A percentile compares a stretch with the other conserved stretches of the same genome.
Evolutionary conservation across 2,113 vertebrate species (phyloP).

Genomic region (Colossoma macropomum): DNA sequence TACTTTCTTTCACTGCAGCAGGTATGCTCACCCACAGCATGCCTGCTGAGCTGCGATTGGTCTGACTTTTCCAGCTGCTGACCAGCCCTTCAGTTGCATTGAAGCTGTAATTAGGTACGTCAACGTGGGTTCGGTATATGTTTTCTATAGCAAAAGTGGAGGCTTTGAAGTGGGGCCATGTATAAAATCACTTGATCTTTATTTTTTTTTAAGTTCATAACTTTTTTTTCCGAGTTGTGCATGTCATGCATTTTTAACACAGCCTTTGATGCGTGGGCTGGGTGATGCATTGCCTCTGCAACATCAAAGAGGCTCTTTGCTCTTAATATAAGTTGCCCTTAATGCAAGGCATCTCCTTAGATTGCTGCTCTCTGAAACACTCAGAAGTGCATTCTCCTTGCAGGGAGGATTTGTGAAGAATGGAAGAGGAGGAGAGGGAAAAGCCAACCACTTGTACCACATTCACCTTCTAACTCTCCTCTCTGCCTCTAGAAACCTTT

Average conservation of each 20-base stretch:
- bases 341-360: slow-evolving; percentile 44
- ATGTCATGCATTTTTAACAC: slow-evolving; percentile 99
- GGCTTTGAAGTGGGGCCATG: slow-evolving; percentile 92
- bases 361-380: slow-evolving; percentile 29
- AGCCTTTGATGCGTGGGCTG: slow-evolving; percentile 92
- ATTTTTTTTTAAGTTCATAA: slow-evolving; percentile 90
- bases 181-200: slow-evolving; percentile 97
- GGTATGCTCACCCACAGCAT: slow-evolving; percentile 28
- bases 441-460: not conserved
- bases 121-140: not conserved
- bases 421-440: not conserved
- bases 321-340: slow-evolving; percentile 42
- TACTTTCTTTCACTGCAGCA: slow-evolving; percentile 35
- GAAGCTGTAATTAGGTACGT: slow-evolving; percentile 12
- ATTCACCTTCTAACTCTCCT: not conserved
- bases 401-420: slow-evolving; percentile 19
- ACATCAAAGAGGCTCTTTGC: slow-evolving; percentile 85
- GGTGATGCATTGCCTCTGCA: slow-evolving; percentile 89
- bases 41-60: slow-evolving; percentile 37
- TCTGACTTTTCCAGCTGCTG: slow-evolving; percentile 1
- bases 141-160: slow-evolving; percentile 54
- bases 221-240: slow-evolving; percentile 85
- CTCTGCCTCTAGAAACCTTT: slow-evolving; percentile 30
- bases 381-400: slow-evolving; percentile 48
- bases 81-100: not conserved